A percentile compares a stretch with the other conserved stretches of the same genome.
These are phyloP conservation scores for Paralvinella palmiformis DNA, from an alignment of 1,140 invertebrate species.

Conservation along the genomic window DNA sequence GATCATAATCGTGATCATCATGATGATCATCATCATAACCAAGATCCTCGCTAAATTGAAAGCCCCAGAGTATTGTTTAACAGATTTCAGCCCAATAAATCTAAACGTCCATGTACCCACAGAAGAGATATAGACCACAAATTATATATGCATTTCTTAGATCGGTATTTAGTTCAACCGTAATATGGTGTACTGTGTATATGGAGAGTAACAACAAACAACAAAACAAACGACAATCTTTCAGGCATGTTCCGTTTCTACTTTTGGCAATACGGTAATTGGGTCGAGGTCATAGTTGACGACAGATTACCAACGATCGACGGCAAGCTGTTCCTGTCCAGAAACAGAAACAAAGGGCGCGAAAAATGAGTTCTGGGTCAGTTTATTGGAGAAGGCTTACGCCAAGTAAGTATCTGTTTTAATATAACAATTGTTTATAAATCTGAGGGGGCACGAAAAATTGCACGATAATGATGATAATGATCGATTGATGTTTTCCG, in stretches of 20 bases:
- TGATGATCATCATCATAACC: not conserved
- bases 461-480: too few species aligned
- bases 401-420: slow-evolving; percentile 60
- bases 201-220: not conserved
- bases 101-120: too few species aligned
- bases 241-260: slow-evolving; percentile 57
- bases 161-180: too few species aligned
- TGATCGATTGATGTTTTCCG: too few species aligned
- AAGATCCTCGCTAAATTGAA: not conserved
- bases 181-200: too few species aligned
- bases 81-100: too few species aligned
- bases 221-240: slow-evolving; percentile 54
- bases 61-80: too few species aligned
- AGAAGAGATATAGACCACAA: too few species aligned
- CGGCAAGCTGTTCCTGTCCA: slow-evolving; percentile 60
- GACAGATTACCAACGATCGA: slow-evolving; percentile 62
- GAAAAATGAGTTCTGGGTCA: slow-evolving; percentile 66
- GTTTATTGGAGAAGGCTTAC: slow-evolving; percentile 71
- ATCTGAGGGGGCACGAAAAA: too few species aligned
- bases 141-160: too few species aligned
- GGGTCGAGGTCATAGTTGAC: slow-evolving; percentile 67
- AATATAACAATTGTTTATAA: too few species aligned
- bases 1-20: not conserved
- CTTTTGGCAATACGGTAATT: slow-evolving; percentile 68
- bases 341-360: slow-evolving; percentile 59